Evolutionary conservation across 1,140 invertebrate genomes (phyloP).

Genomic region (Sitobion miscanthi): DNA sequence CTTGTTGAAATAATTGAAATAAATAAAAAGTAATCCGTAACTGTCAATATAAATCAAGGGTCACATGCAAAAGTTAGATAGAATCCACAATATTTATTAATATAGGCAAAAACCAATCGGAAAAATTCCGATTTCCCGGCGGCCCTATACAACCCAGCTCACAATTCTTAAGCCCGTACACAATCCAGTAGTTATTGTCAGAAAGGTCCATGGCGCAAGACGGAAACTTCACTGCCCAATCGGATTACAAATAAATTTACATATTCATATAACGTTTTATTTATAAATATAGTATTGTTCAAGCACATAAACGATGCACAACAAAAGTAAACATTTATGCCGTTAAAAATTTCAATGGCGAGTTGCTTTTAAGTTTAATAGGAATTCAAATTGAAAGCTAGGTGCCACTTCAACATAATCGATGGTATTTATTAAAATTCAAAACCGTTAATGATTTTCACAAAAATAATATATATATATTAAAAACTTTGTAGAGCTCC

Average conservation of each 20-base stretch:
- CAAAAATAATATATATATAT: not conserved
- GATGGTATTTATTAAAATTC: not conserved
- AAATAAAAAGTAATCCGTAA: conserved; percentile 2
- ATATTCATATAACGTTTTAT: conserved; percentile 3
- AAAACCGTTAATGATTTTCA: not conserved
- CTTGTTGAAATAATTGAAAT: not conserved
- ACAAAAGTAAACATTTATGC: not conserved
- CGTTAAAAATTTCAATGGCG: not conserved
- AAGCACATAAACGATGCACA: not conserved
- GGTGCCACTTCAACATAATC: not conserved
- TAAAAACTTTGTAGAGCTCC: not conserved
- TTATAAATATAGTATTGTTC: not conserved
- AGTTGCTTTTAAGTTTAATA: not conserved
- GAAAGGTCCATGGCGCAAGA: not conserved
- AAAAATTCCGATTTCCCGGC: conserved; percentile 5
- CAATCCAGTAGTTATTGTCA: not conserved
- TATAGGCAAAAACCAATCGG: not conserved
- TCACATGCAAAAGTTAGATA: not conserved
- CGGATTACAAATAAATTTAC: not conserved
- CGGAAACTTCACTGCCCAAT: no score
- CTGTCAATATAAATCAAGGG: not conserved
- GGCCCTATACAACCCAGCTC: conserved; percentile 2
- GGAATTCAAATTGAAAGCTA: no score
- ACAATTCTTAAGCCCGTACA: not conserved
- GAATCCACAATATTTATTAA: not conserved